Evolutionary conservation across 2,797 vertebrate genomes (phyloP).

Genomic region (Atherinosoma microstoma): DNA sequence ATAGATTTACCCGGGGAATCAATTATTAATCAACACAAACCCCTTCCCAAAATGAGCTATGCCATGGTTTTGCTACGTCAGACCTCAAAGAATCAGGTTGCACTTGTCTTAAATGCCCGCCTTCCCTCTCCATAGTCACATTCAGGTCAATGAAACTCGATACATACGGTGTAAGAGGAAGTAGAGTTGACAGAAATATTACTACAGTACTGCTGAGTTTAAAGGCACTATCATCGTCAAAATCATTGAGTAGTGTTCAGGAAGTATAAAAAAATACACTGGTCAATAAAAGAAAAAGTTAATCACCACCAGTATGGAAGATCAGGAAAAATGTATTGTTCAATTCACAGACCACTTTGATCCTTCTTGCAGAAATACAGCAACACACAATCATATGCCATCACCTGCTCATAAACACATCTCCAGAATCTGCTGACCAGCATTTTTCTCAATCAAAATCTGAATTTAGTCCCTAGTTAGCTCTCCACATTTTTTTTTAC

Average conservation of each 20-base stretch:
- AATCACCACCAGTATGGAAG: constrained; percentile 13
- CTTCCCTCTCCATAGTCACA: constrained; percentile 53
- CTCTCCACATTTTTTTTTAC: background rate
- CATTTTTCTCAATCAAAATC: background rate
- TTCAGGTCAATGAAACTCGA: constrained; percentile 55
- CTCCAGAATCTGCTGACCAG: background rate
- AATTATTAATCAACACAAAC: constrained; percentile 10
- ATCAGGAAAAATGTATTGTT: constrained; percentile 19
- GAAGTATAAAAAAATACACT: background rate
- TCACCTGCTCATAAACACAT: constrained; percentile 7
- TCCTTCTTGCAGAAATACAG: constrained; percentile 10
- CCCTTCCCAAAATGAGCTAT: constrained; percentile 35
- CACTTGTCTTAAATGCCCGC: constrained; percentile 51
- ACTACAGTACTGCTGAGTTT: constrained; percentile 24
- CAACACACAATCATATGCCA: background rate
- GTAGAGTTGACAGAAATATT: constrained; percentile 47
- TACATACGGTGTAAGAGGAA: constrained; percentile 48
- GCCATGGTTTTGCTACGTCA: constrained; percentile 4
- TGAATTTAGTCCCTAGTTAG: background rate
- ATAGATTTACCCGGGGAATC: constrained; percentile 16
- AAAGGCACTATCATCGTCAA: constrained; percentile 6
- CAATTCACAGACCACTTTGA: constrained; percentile 35
- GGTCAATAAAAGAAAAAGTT: constrained; percentile 17
- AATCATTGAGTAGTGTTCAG: constrained; percentile 7
- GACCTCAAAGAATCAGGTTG: constrained; percentile 44